Conservation (phyloP, 2,797 vertebrate genomes). For the Chrosomus eos region DNA sequence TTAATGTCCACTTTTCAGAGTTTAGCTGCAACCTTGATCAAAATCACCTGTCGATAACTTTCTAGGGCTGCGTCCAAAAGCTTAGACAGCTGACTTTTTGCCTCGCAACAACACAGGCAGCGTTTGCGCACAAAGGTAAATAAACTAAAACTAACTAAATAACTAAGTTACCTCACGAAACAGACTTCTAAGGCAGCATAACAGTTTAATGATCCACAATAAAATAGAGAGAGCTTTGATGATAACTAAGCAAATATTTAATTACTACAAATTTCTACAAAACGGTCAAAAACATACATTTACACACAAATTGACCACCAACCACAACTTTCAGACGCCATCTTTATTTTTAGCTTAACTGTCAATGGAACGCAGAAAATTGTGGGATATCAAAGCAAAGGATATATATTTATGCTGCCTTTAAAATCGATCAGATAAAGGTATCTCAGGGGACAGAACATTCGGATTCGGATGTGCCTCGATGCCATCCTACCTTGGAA, state of each 20-base stretch:
- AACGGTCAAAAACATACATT: neutral
- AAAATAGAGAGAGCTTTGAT: neutral
- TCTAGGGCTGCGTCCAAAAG: neutral
- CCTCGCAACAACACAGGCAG: neutral
- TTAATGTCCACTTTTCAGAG: neutral
- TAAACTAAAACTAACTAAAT: no score
- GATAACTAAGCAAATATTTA: neutral
- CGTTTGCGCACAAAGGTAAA: no score
- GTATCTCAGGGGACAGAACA: neutral
- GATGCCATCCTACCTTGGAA: neutral
- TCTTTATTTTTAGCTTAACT: neutral
- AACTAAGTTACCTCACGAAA: no score
- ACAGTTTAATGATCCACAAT: neutral
- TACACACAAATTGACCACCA: neutral
- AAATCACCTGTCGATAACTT: neutral
- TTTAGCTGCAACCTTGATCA: neutral
- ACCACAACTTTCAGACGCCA: neutral
- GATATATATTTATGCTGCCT: neutral
- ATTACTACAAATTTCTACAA: neutral
- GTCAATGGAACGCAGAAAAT: neutral
- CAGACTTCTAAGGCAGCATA: neutral
- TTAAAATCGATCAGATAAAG: neutral
- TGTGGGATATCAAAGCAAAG: neutral
- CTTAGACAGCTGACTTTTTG: neutral
- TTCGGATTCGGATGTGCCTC: neutral